These are phyloP conservation scores for Notodromas monacha DNA, from an alignment of 2,888 invertebrate genomes.

Conservation along the genomic window DNA sequence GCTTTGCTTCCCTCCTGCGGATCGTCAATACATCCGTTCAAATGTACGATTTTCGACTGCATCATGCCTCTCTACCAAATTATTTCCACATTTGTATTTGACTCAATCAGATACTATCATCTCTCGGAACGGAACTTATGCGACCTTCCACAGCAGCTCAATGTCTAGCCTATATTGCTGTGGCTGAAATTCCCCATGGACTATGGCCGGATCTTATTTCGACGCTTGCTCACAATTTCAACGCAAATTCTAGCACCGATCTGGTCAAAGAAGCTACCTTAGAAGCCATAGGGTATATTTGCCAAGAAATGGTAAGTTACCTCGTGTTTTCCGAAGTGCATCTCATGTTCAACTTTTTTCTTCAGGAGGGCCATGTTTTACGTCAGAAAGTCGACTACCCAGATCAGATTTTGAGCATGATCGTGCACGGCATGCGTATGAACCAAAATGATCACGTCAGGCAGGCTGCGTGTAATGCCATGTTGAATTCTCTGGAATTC, in stretches of 20 bases:
- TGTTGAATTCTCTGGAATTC: conserved; percentile 88
- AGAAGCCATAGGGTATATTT: conserved; percentile 93
- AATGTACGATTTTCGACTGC: conserved; percentile 34
- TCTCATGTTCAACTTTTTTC: conserved; percentile 2
- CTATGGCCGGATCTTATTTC: conserved; percentile 74
- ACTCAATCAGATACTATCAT: conserved; percentile 41
- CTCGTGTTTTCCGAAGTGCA: neutral
- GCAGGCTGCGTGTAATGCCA: conserved; percentile 77
- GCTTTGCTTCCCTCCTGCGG: conserved; percentile 47
- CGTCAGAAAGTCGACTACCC: conserved; percentile 36
- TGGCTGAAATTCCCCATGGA: conserved; percentile 64
- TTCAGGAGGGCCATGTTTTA: conserved; percentile 5
- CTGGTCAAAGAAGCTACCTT: conserved; percentile 81
- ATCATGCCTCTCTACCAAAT: neutral
- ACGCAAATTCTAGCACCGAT: conserved; percentile 35
- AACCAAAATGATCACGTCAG: conserved; percentile 76
- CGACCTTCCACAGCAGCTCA: conserved; percentile 92
- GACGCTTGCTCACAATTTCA: conserved; percentile 61
- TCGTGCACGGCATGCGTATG: conserved; percentile 90
- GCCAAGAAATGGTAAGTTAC: conserved; percentile 51
- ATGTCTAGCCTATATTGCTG: conserved; percentile 93
- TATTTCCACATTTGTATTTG: neutral
- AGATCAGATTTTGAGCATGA: conserved; percentile 87
- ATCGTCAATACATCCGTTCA: conserved; percentile 58
- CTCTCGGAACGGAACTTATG: conserved; percentile 77